phyloP scores from a whole-genome alignment of 2,797 vertebrate genomes.

The Odontamblyopus rebecca region DNA sequence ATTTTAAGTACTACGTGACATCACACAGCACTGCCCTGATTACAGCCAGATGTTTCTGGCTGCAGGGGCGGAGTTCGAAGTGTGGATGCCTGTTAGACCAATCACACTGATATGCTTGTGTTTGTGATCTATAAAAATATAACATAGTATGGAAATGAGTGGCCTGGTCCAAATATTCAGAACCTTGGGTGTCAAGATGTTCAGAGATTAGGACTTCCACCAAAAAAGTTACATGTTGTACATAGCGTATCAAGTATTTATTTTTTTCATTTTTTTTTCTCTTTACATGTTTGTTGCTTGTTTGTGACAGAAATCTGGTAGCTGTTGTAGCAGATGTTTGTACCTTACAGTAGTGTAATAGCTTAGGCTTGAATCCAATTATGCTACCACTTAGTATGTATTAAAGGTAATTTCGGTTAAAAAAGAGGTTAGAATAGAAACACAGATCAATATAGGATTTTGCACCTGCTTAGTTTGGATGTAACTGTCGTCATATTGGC shows the following conservation, averaged over 20 bases:
- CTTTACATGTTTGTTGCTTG: neutral
- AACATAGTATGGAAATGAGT: too few relatives aligned
- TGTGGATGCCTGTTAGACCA: too few relatives aligned
- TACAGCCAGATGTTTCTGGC: too few relatives aligned
- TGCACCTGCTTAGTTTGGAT: neutral
- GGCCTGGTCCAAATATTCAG: too few relatives aligned
- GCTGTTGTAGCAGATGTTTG: slow-evolving; percentile 3
- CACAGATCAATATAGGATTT: neutral
- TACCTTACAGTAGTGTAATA: neutral
- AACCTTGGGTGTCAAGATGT: too few relatives aligned
- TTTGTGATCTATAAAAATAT: too few relatives aligned
- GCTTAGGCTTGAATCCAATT: neutral
- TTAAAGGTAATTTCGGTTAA: neutral
- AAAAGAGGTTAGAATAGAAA: neutral
- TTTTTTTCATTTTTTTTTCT: neutral
- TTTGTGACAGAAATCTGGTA: neutral
- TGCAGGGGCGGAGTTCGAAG: too few relatives aligned
- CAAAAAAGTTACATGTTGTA: too few relatives aligned
- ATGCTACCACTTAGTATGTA: neutral
- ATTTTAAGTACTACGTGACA: too few relatives aligned
- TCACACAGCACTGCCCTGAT: too few relatives aligned
- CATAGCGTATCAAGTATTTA: neutral
- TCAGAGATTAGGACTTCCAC: too few relatives aligned
- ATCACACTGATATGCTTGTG: too few relatives aligned
- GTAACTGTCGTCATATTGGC: slow-evolving; percentile 2